Evolutionary conservation across 2,797 vertebrate species (phyloP), one percentile per base, ranked within the genome.

Genomic region (Falco biarmicus): DNA sequence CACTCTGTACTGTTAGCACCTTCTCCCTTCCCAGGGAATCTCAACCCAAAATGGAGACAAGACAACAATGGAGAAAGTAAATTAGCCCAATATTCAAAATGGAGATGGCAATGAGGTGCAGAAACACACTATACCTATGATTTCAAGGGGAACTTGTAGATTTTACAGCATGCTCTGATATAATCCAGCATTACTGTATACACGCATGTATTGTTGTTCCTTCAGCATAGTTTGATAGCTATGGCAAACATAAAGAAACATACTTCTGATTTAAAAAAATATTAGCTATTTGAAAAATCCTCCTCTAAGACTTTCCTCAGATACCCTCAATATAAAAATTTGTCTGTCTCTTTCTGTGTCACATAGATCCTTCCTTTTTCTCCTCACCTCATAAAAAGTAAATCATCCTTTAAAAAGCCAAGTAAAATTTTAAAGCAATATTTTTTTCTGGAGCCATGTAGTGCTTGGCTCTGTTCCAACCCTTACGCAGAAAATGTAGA

Each of bases 361-460:
- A 94, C 45, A 83, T 14, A 65, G 64, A 25, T 95, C 68, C 68
- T 92, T 86, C 79, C 45, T 94, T 89, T 87, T 90, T 47, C 41
- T 84, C 4, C 1, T 59, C 84, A 94, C 81, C 78, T 95, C 37
- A 6, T 87, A 95, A 91, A 97, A 91, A 94, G 56, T 80, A 96
- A 94, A 93, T 65, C 12, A 83, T 95, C 54, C 47, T 87, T 82
- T 75, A 93, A 86, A 89, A 89, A 59, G 63, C n/a, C 82, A 91
- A 95, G 54, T 41, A 92, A 87, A 91, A 93, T 81, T 84, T 87
- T 81, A 91, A 77, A 81, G 78, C 43, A 37, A 4, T 83, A 61
- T 51, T 89, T 96, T 81, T 64, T 95, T 50, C 88, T 96, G 53
- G n/a, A 96, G 69, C 66, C 90, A 63, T 85, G 93, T 59, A 90